phyloP scores from a whole-genome alignment of 2,888 invertebrate genomes.

The Hydraecia micacea region DNA sequence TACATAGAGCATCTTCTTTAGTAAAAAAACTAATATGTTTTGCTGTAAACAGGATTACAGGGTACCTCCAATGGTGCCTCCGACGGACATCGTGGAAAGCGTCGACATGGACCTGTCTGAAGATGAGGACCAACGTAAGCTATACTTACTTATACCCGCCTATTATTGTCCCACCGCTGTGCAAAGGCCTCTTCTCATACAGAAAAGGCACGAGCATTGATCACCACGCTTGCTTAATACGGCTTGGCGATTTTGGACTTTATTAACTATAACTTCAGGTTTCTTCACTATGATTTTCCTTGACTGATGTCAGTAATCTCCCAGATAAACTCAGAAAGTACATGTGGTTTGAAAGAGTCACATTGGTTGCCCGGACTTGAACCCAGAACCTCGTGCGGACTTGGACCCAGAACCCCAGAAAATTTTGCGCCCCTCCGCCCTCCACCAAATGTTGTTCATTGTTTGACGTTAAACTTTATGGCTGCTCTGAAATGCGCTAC shows the following conservation, averaged over 20 bases:
- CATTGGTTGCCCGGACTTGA: too few relatives aligned
- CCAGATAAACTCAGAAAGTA: too few relatives aligned
- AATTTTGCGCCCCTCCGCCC: not conserved
- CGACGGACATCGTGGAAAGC: slow-evolving; percentile 93
- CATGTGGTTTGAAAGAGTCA: too few relatives aligned
- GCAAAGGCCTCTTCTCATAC: not conserved
- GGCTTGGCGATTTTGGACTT: not conserved
- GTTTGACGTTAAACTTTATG: not conserved
- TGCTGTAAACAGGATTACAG: slow-evolving; percentile 82
- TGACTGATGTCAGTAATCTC: too few relatives aligned
- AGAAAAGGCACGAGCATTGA: not conserved
- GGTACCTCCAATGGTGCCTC: slow-evolving; percentile 87
- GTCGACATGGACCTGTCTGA: slow-evolving; percentile 97
- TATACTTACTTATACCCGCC: not conserved
- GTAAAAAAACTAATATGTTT: not conserved
- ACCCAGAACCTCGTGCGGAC: not conserved
- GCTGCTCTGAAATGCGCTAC: too few relatives aligned
- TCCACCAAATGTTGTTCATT: not conserved
- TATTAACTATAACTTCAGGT: not conserved
- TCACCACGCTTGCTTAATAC: not conserved
- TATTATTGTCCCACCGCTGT: not conserved
- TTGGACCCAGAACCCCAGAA: too few relatives aligned
- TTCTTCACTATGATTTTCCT: too few relatives aligned
- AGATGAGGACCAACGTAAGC: slow-evolving; percentile 91
- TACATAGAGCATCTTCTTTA: not conserved